These are phyloP conservation scores for Heteractis magnifica DNA, from an alignment of 92 coral and sea anemone species.

Conservation along the genomic window DNA sequence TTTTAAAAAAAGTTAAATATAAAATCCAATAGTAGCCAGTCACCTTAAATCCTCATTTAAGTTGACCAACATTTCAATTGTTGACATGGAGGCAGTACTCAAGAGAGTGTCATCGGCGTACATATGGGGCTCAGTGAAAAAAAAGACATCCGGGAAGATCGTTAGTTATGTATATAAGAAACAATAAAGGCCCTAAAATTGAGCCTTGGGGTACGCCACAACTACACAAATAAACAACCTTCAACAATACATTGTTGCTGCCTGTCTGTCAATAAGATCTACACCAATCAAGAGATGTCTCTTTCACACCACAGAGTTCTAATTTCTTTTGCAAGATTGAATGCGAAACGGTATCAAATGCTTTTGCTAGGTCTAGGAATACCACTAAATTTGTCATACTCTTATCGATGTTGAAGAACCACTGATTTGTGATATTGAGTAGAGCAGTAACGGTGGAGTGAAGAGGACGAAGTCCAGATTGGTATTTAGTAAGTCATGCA, in stretches of 20 bases:
- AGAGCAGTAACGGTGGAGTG: slow-evolving; percentile 46
- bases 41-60: too few species aligned
- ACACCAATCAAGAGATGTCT: neutral
- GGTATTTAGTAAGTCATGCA: slow-evolving; percentile 32
- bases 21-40: too few species aligned
- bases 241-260: slow-evolving; percentile 35
- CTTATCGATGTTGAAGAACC: slow-evolving; percentile 32
- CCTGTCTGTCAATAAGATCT: slow-evolving; percentile 12
- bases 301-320: neutral
- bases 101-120: too few species aligned
- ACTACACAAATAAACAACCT: neutral
- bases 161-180: slow-evolving; percentile 30
- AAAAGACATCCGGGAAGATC: slow-evolving; percentile 16
- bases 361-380: slow-evolving; percentile 36
- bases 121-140: neutral
- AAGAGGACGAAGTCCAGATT: slow-evolving; percentile 44
- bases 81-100: too few species aligned
- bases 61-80: too few species aligned
- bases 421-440: slow-evolving; percentile 28
- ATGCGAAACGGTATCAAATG: slow-evolving; percentile 18
- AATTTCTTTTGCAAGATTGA: neutral
- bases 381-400: slow-evolving; percentile 28
- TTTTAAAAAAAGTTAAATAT: too few species aligned
- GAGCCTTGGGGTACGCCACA: slow-evolving; percentile 55
- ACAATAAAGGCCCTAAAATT: slow-evolving; percentile 43